Evolutionary conservation across 1,140 invertebrate genomes (phyloP), one percentile per base, ranked within the genome.

Genomic region (Phthorimaea operculella): DNA sequence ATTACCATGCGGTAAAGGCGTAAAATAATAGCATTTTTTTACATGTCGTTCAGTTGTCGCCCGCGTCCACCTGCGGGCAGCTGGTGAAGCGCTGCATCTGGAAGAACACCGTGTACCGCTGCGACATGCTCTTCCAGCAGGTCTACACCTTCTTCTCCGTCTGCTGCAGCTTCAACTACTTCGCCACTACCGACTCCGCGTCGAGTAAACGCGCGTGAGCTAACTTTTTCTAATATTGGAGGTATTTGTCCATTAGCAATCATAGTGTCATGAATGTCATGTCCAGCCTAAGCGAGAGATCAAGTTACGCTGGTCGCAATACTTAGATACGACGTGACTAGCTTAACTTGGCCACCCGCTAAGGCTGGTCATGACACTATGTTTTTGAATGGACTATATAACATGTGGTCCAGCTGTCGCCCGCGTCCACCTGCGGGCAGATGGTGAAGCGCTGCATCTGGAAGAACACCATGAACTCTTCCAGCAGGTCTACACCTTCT

Each of bases 91-190:
- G 76, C 1, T 92, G 91, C 58, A 88, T 87, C 55, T 92, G 91
- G 91, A 91, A 91, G 74, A 89, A 89, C 3, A 80, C 78, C 1
- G 70, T 86, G 0, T 82, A 82, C 16, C 66, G 86, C 3, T 93
- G 91, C 55, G 81, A 87, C 9, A 76, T 76, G n/a, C 62, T 91
- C 1, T 92, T 92, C 66, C 74, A 87, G 47, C 74, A 79, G 39
- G 83, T 88, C 1, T 79, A 86, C 21, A 87, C 89, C 0, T 64
- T 87, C 4, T 76, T 90, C 50, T 89, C 87, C 2, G 62, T 86
- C 14, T 92, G 91, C 55, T 92, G 91, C 56, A 86, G 88, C 1
- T 92, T 91, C 58, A 92, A 92, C 68, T 91, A 90, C 54, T 88
- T 83, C 47, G 88, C 78, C 0, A 55, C 15, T 8, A 28, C 6